phyloP scores from a whole-genome alignment of 2,888 invertebrate genomes.

The Ischnus inquisitorius region DNA sequence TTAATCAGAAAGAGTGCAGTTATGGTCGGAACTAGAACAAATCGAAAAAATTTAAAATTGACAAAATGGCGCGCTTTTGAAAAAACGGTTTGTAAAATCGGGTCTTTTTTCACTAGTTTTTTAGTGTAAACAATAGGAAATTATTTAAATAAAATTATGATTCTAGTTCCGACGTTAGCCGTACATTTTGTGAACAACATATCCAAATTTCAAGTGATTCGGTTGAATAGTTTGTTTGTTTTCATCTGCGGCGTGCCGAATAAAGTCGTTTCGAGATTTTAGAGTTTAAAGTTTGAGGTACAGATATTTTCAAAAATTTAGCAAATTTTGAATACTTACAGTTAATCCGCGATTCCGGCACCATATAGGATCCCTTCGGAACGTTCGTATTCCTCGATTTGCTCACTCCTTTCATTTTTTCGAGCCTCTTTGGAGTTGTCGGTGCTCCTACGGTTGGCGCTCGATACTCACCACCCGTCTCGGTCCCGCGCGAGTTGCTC shows the following conservation, averaged over 20 bases:
- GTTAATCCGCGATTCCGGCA: slow-evolving; percentile 60
- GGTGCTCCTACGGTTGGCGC: slow-evolving; percentile 34
- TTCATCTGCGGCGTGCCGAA: slow-evolving; percentile 37
- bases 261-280: slow-evolving; percentile 55
- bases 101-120: no score
- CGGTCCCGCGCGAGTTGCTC: slow-evolving; percentile 23
- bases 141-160: no score
- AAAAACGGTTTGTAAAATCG: slow-evolving; percentile 48
- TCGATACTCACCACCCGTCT: slow-evolving; percentile 18
- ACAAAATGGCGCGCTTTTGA: slow-evolving; percentile 43
- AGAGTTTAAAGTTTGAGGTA: slow-evolving; percentile 51
- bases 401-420: background rate
- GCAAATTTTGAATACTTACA: slow-evolving; percentile 44
- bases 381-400: slow-evolving; percentile 22
- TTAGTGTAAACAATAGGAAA: no score
- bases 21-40: slow-evolving; percentile 16
- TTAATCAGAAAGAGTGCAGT: slow-evolving; percentile 51
- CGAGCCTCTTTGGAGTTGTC: slow-evolving; percentile 46
- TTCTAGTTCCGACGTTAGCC: no score
- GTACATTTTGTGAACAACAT: no score
- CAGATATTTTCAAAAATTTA: slow-evolving; percentile 49
- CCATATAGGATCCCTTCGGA: slow-evolving; percentile 50
- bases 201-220: no score
- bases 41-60: slow-evolving; percentile 31
- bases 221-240: no score